Conservation (phyloP, 2,888 invertebrate species). For the Odontomyia ornata region DNA sequence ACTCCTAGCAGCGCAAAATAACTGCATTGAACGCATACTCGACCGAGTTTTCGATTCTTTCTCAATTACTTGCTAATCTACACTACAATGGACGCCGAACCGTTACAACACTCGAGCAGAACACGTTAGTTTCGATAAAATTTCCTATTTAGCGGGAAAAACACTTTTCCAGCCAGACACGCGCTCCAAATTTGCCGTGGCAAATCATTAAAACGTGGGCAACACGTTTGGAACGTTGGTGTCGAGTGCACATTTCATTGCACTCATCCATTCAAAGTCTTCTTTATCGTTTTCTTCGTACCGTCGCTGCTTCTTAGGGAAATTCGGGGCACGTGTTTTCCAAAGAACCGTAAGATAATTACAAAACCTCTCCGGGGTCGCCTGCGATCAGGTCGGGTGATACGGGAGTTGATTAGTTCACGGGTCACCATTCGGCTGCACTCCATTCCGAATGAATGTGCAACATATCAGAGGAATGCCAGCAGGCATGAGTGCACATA, state of each 20-base stretch:
- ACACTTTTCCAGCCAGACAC: neutral
- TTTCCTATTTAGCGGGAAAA: neutral
- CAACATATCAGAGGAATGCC: neutral
- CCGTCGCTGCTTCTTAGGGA: neutral
- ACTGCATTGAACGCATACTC: too few species aligned
- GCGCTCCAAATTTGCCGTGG: slow-evolving; percentile 17
- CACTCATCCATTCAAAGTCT: too few species aligned
- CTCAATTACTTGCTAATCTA: neutral
- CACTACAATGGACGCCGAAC: too few species aligned
- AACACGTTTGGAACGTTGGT: neutral
- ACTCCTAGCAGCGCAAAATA: too few species aligned
- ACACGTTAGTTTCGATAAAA: neutral
- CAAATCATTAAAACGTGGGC: slow-evolving; percentile 9
- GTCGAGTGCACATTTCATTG: too few species aligned
- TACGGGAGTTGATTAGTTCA: slow-evolving; percentile 23
- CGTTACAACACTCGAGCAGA: neutral
- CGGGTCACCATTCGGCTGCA: neutral
- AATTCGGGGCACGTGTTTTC: slow-evolving; percentile 29
- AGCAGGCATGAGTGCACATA: neutral
- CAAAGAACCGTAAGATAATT: slow-evolving; percentile 25
- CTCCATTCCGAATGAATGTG: neutral
- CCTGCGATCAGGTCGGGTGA: neutral
- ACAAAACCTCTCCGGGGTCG: neutral
- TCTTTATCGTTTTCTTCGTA: too few species aligned
- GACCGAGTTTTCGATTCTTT: too few species aligned